Evolutionary conservation across 2,888 invertebrate genomes (phyloP), one percentile per base, ranked within the genome.

Genomic region (Ormyrus thymus): DNA sequence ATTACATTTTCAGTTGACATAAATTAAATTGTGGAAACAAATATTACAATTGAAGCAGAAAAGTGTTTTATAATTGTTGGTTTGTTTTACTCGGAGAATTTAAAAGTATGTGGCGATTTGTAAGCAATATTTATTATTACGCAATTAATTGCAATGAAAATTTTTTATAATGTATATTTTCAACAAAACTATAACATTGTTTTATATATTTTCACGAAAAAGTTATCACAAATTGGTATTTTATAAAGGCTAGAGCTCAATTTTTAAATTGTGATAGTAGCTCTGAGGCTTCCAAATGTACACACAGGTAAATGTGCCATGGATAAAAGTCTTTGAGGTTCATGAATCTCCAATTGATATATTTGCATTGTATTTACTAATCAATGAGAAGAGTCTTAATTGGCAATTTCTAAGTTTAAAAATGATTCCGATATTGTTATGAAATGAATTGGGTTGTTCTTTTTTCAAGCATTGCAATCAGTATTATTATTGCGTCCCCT

Each of bases 221-320:
- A 50, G 6, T 70, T 65, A 50, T 65, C 66, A 77, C 80, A 78
- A 81, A 81, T 81, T 78, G 78, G 73, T 78, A 76, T 64, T 69
- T 69, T 74, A 55, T 80, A 72, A 81, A 72, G 45, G 59, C 72
- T 78, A 71, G 65, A 76, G 74, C 76, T 80, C 80, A 82, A 68
- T 81, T 79, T 82, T 76, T 68, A 69, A 80, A 68, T 78, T 78
- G 80, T 82, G 76, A 79, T 79, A 80, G 77, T 78, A 75, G 76
- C 69, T 81, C 78, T 46, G 66, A 81, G 74, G 81, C 74, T 81
- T 79, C 78, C 76, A 74, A 79, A 76, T 73, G 56, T 76, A 78
- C 69, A 66, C 74, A 72, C 76, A 83, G 82, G 74, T 82, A 78
- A 81, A 77, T 80, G 83, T 83, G 84, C 83, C 83, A 84, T 84